Evolutionary conservation across 2,797 vertebrate species (phyloP).

Genomic region (Knipowitschia caucasica): DNA sequence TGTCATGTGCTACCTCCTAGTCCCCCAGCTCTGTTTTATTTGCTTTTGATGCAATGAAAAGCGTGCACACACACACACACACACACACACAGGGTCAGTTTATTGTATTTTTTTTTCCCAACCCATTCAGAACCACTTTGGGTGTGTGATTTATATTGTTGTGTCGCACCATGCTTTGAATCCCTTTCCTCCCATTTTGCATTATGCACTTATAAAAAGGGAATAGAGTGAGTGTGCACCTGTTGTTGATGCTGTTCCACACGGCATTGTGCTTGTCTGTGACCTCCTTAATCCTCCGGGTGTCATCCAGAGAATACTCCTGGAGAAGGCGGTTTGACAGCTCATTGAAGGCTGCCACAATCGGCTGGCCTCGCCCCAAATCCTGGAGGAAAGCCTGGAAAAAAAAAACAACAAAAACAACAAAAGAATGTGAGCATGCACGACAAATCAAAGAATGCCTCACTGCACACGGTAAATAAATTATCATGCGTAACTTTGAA

Average conservation of each 20-base stretch:
- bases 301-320: constrained; percentile 88
- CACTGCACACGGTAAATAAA: constrained; percentile 7
- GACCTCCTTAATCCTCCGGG: constrained; percentile 88
- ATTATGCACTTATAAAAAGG: background rate
- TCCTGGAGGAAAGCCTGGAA: constrained; percentile 85
- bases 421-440: constrained; percentile 11
- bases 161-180: background rate
- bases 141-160: background rate
- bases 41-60: background rate
- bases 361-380: constrained; percentile 81
- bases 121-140: background rate
- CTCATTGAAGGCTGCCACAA: constrained; percentile 82
- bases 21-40: background rate
- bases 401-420: too few species aligned
- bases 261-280: constrained; percentile 81
- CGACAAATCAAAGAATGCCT: constrained; percentile 13
- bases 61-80: background rate
- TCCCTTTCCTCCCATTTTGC: background rate
- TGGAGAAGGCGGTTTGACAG: constrained; percentile 86
- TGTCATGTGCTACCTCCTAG: too few species aligned
- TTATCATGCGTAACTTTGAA: too few species aligned
- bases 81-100: background rate
- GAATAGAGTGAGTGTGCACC: constrained; percentile 65
- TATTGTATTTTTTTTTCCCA: background rate
- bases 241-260: constrained; percentile 88